A percentile compares a stretch with the other conserved stretches of the same genome.
These are phyloP conservation scores for Toxonevra muliebris DNA, from an alignment of 2,888 invertebrate species.

Conservation along the genomic window DNA sequence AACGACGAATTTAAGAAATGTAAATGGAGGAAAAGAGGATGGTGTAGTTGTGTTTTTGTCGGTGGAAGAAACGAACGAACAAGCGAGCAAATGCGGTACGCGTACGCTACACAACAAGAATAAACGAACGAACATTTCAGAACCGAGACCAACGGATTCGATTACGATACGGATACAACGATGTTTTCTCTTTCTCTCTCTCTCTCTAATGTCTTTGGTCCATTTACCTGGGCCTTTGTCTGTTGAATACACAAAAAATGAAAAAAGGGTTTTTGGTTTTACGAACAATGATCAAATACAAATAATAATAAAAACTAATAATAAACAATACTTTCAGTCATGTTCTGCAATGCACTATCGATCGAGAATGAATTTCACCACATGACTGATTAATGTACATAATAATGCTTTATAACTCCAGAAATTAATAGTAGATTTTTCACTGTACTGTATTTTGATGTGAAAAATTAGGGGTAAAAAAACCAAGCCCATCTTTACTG, in stretches of 20 bases:
- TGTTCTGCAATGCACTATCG: conserved; percentile 18
- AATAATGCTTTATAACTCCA: too few relatives aligned
- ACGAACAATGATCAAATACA: conserved; percentile 25
- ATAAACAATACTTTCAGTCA: neutral
- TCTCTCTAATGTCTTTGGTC: conserved; percentile 43
- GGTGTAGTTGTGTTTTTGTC: conserved; percentile 6
- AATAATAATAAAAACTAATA: conserved; percentile 26
- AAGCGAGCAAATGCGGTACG: neutral
- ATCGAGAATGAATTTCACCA: too few relatives aligned
- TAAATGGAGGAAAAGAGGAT: neutral
- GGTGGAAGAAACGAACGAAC: conserved; percentile 19
- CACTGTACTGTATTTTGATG: too few relatives aligned
- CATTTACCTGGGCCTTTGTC: conserved; percentile 65
- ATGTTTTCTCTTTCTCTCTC: neutral
- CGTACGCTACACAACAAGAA: conserved; percentile 13
- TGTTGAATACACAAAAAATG: conserved; percentile 50
- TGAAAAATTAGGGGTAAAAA: too few relatives aligned
- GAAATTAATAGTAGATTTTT: too few relatives aligned
- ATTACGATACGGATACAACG: neutral
- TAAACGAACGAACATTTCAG: conserved; percentile 4
- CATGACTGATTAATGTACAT: too few relatives aligned
- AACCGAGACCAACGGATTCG: neutral
- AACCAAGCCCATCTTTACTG: too few relatives aligned
- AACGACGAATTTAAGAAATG: too few relatives aligned
- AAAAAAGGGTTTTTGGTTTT: conserved; percentile 24